Percentiles rank a stretch among this genome's conserved stretches.
Evolutionary conservation across 2,113 vertebrate genomes (phyloP).

Genomic region (Ginglymostoma cirratum): DNA sequence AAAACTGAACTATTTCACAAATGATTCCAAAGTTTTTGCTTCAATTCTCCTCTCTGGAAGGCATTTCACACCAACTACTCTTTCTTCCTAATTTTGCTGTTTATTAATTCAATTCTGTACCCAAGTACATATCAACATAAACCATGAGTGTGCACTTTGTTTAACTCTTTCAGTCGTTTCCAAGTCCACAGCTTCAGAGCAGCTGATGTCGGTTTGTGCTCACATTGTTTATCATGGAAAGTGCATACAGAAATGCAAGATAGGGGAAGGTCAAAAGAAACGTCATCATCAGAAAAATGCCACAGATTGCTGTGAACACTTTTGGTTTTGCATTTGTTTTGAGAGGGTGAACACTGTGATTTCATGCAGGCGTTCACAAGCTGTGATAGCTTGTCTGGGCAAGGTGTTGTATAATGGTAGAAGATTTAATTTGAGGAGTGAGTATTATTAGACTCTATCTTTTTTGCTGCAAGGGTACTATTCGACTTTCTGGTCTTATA

Average conservation of each 20-base stretch:
- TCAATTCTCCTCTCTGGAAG: neutral
- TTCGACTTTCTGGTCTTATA: neutral
- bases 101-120: neutral
- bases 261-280: neutral
- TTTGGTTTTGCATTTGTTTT: neutral
- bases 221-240: neutral
- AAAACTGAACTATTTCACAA: neutral
- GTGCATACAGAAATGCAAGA: neutral
- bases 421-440: neutral
- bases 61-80: neutral
- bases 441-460: neutral
- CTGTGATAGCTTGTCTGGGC: neutral
- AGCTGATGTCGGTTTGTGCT: neutral
- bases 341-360: neutral
- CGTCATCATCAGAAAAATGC: neutral
- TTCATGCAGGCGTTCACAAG: neutral
- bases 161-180: neutral
- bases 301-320: neutral
- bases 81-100: neutral
- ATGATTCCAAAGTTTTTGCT: neutral
- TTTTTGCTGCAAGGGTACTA: too few relatives aligned
- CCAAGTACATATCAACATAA: neutral
- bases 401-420: neutral
- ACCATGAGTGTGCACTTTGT: neutral
- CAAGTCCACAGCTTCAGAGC: neutral